Conservation (phyloP, 2,797 vertebrate genomes). For the Rousettus madagascariensis region DNA sequence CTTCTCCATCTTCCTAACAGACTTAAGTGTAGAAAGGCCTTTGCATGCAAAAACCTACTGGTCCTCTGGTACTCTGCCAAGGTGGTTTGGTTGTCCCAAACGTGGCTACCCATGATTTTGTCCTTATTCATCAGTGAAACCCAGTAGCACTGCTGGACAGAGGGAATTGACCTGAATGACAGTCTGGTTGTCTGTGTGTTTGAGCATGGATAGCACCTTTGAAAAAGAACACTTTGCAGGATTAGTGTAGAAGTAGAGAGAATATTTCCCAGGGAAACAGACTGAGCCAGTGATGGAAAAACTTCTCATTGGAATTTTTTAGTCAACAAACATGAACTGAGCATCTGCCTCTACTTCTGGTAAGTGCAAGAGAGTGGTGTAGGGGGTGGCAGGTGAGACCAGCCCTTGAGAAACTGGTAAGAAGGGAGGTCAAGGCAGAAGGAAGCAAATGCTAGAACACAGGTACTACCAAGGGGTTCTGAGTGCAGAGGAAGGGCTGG, state of each 20-base stretch:
- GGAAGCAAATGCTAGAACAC: not conserved
- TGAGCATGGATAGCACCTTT: not conserved
- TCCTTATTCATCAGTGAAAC: not conserved
- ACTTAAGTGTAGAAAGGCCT: slow-evolving; percentile 27
- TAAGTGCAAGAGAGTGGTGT: not conserved
- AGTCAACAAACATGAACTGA: not conserved
- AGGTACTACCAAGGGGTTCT: not conserved
- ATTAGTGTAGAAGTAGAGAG: not conserved
- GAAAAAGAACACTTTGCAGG: not conserved
- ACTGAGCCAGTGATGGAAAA: not conserved
- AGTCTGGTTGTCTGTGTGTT: not conserved
- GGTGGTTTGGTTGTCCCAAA: not conserved
- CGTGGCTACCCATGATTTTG: not conserved
- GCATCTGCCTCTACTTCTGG: not conserved
- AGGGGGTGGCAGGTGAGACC: not conserved
- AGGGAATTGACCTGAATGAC: not conserved
- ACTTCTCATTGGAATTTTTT: not conserved
- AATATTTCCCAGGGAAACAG: slow-evolving; percentile 12
- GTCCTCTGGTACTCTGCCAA: not conserved
- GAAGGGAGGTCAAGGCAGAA: not conserved
- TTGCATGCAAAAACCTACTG: slow-evolving; percentile 12
- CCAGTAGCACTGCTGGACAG: not conserved
- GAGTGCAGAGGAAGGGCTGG: not conserved
- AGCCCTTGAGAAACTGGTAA: not conserved
- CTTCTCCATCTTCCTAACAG: slow-evolving; percentile 38